A percentile compares a stretch with the other conserved stretches of the same genome.
Evolutionary conservation across 2,113 vertebrate species (phyloP).

Genomic region (Lates calcarifer): DNA sequence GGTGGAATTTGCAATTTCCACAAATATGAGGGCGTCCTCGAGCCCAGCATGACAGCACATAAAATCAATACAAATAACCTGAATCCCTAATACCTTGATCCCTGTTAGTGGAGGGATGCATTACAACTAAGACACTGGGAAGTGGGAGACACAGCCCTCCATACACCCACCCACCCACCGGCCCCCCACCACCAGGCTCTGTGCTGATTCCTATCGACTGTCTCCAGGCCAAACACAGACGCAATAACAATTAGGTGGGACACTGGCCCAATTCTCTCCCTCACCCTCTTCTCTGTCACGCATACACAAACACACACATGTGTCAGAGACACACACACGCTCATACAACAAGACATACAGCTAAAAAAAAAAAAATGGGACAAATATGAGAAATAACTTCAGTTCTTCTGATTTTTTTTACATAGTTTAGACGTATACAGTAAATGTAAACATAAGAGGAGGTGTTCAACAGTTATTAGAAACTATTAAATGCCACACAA

Average conservation of each 20-base stretch:
- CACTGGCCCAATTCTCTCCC: constrained; percentile 79
- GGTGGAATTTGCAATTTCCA: constrained; percentile 98
- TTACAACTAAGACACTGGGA: constrained; percentile 89
- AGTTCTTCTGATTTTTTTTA: constrained; percentile 5
- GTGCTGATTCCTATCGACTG: constrained; percentile 90
- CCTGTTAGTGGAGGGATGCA: constrained; percentile 92
- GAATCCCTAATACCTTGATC: constrained; percentile 99
- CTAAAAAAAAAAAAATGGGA: not conserved
- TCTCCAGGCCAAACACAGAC: constrained; percentile 81
- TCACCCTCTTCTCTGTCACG: constrained; percentile 32
- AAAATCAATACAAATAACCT: constrained; percentile 99
- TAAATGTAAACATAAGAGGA: constrained; percentile 10
- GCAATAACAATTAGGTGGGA: constrained; percentile 90
- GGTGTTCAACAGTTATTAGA: constrained; percentile 44
- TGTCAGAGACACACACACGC: constrained; percentile 26
- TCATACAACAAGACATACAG: not conserved
- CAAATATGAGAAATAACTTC: not conserved
- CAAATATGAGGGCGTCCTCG: constrained; percentile 94
- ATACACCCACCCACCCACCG: constrained; percentile 38
- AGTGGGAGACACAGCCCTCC: constrained; percentile 81
- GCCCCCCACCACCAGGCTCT: constrained; percentile 71
- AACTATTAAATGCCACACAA: constrained; percentile 74
- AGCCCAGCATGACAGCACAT: constrained; percentile 92
- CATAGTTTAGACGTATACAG: not conserved
- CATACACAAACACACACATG: constrained; percentile 52